Percentiles rank a stretch among this genome's conserved stretches.
Evolutionary conservation across 2,888 invertebrate species (phyloP).

Genomic region (Volucella bombylans): DNA sequence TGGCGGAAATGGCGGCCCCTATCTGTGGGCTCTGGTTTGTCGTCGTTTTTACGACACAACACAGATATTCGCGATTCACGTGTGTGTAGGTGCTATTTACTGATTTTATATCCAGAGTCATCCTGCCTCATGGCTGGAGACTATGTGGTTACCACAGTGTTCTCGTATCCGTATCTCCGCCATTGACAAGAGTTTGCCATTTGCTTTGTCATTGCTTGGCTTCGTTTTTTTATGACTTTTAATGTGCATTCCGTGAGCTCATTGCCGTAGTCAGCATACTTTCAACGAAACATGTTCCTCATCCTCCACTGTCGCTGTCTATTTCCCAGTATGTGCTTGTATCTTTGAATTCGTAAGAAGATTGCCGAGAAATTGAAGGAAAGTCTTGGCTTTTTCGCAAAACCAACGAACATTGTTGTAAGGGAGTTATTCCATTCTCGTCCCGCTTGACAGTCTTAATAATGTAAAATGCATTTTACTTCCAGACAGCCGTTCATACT

Average conservation of each 20-base stretch:
- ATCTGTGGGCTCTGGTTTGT: neutral
- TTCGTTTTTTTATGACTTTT: slow-evolving; percentile 67
- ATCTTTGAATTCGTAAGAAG: slow-evolving; percentile 52
- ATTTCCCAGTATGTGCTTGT: slow-evolving; percentile 3
- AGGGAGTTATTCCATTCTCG: slow-evolving; percentile 1
- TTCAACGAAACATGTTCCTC: slow-evolving; percentile 21
- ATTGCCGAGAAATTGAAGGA: slow-evolving; percentile 49
- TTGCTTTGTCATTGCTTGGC: slow-evolving; percentile 52
- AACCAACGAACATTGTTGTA: slow-evolving; percentile 53
- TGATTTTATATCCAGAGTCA: slow-evolving; percentile 56
- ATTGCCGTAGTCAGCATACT: slow-evolving; percentile 49
- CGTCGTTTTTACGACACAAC: slow-evolving; percentile 30
- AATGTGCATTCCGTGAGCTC: slow-evolving; percentile 73
- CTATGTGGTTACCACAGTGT: neutral
- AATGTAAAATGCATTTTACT: slow-evolving; percentile 62
- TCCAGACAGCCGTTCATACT: slow-evolving; percentile 38
- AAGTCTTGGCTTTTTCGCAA: slow-evolving; percentile 65
- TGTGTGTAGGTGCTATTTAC: slow-evolving; percentile 37
- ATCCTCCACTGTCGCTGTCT: slow-evolving; percentile 60
- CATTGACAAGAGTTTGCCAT: slow-evolving; percentile 69
- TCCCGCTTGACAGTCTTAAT: slow-evolving; percentile 1
- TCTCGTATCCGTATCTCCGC: slow-evolving; percentile 26
- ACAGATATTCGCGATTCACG: neutral
- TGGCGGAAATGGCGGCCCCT: neutral
- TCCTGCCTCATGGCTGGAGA: neutral